Conservation (phyloP, 1,140 invertebrate genomes). For the Heliconius himera region DNA sequence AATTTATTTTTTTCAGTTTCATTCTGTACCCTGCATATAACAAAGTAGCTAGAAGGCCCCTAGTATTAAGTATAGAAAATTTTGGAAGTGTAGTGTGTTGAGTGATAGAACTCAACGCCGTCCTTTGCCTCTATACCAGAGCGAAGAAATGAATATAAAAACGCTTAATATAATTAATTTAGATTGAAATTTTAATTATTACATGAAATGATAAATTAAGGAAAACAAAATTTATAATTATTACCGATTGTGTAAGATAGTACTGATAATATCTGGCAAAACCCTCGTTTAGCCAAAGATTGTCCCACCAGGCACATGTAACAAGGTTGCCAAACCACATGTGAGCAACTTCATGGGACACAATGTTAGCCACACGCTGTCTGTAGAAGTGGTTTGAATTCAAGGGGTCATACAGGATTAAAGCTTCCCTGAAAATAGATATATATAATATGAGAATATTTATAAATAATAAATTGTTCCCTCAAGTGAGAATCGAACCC, state of each 20-base stretch:
- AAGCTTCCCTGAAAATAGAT: conserved; percentile 60
- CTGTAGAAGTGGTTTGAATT: conserved; percentile 75
- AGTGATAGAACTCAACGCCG: too few species aligned
- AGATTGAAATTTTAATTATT: too few species aligned
- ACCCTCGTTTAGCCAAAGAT: conserved; percentile 87
- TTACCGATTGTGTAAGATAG: conserved; percentile 82
- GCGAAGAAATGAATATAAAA: too few species aligned
- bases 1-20: too few species aligned
- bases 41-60: too few species aligned
- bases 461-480: neutral
- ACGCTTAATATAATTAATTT: too few species aligned
- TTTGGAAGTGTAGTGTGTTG: too few species aligned
- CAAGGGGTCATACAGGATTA: conserved; percentile 61
- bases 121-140: too few species aligned
- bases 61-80: too few species aligned
- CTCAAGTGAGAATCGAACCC: too few species aligned
- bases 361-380: conserved; percentile 80
- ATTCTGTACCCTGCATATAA: too few species aligned
- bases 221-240: neutral
- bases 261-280: conserved; percentile 87
- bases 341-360: conserved; percentile 77
- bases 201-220: too few species aligned
- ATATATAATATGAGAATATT: neutral
- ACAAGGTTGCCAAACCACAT: conserved; percentile 83
- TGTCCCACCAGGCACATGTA: conserved; percentile 86